Base-by-base conservation (phyloP, 2,797 vertebrate genomes). In the Cossypha polioptera region DNA sequence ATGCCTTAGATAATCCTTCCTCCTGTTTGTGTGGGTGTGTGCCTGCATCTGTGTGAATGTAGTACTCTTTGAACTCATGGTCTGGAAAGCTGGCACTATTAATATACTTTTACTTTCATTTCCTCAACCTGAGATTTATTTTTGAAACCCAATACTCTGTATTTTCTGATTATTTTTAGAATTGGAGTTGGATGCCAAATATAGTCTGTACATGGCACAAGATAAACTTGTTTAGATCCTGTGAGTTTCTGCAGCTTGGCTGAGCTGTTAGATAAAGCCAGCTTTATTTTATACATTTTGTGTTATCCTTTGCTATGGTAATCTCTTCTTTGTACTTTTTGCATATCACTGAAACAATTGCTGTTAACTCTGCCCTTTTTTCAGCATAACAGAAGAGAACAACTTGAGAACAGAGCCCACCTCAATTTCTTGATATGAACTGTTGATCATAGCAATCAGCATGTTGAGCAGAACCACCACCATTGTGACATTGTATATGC, bases 401-500 rank as follows among this genome's bases (percentile, higher is more conserved):
- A 59, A 58, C 16, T 13, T 18, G 5, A 61, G 84, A 87, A 76
- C 40, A 63, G 43, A 48, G 17, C 58, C 81, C 94, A 99, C 99
- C 99, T 99, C 98, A 29, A 99, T 99, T 98, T 99, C 99, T 94
- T 99, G 99, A 78, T 99, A 99, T 6, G 99, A 99, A 96, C 99
- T 99, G 97, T 99, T 99, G 96, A 99, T 99, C 99, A 99, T 99
- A 66, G 99, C 99, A 84, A 99, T 99, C 68, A 99, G 98, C 99
- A 99, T 99, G 96, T 99, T 99, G 90, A 99, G 98, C 78, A 99
- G 95, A 85, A 99, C 99, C 2, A 99, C 99, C 96, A 99, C 99
- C 99, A 99, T 99, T 6, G 99, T 99, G 80, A 99, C 98, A 9
- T 99, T 99, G 97, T 99, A 99, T 89, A 99, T 99, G 20, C 99